These are phyloP conservation scores for Drosophila emarginata DNA, from an alignment of 2,888 invertebrate genomes.

Conservation along the genomic window DNA sequence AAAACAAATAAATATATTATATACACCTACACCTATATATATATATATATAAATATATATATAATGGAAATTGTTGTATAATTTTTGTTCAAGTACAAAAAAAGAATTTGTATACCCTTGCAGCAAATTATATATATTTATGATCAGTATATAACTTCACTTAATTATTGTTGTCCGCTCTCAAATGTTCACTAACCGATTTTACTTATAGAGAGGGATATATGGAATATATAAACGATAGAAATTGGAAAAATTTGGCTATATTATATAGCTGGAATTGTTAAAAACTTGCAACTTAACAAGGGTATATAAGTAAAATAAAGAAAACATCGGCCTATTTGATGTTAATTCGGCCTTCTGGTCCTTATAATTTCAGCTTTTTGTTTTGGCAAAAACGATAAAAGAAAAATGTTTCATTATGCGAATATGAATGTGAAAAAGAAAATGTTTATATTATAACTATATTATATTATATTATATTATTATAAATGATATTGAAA, in stretches of 20 bases:
- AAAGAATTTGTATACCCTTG: not conserved
- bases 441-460: slow-evolving; percentile 12
- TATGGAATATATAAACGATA: too few species aligned
- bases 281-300: too few species aligned
- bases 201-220: too few species aligned
- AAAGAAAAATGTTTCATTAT: not conserved
- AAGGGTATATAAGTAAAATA: not conserved
- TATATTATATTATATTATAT: not conserved
- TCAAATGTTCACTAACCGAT: too few species aligned
- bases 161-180: too few species aligned
- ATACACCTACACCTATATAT: not conserved
- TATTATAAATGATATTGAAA: not conserved
- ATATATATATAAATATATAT: not conserved
- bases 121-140: not conserved
- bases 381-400: slow-evolving; percentile 6
- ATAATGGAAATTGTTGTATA: slow-evolving; percentile 46
- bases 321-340: not conserved
- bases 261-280: too few species aligned
- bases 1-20: not conserved
- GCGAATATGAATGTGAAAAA: slow-evolving; percentile 7
- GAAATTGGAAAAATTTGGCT: too few species aligned
- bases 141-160: not conserved
- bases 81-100: slow-evolving; percentile 50
- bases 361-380: not conserved
- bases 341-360: not conserved